Evolutionary conservation across 92 coral and sea anemone species (phyloP), one percentile per base, ranked within the genome.

Genomic region (Muricea muricata): DNA sequence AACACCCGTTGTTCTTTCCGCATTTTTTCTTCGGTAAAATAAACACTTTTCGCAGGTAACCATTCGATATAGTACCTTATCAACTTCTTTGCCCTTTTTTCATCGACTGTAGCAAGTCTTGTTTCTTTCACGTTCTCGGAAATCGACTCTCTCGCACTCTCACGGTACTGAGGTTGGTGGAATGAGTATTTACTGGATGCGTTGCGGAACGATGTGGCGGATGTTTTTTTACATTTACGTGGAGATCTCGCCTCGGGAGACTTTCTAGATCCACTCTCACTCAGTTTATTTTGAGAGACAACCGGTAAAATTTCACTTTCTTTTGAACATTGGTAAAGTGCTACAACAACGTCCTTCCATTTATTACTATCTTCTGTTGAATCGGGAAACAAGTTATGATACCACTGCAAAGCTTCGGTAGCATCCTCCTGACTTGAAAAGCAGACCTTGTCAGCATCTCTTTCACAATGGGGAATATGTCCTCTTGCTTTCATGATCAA

Each of bases 361-460:
- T 90, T 94, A n/a, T n/a, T n/a, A 25, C 92, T 73, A 87, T 92
- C 91, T 26, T 82, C 87, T 35, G 29, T 26, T 58, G 91, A 93
- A 86, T 84, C 87, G 5, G 98, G 98, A 67, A 95, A 95, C 45
- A 93, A 75, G 48, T 89, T 76, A 48, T 93, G 93, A 56, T 93
- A 95, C 98, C 98, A 95, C 10, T 88, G 68, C 60, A 95, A 86
- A 14, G 97, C 98, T 52, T 39, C 55, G 17, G 65, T 39, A 40
- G 87, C 92, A 31, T 90, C 90, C 7, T 78, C 86, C 75, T 56
- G 85, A 75, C 75, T 72, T 34, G 73, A 80, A 61, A 95, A 95
- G 75, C 78, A 86, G 91, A 94, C 91, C n/a, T 91, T 93, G 21
- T 75, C 84, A n/a, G 88, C 90, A 32, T 91, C 89, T 67, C 87